phyloP scores from a whole-genome alignment of 1,140 invertebrate species.

The Trichogramma pretiosum region DNA sequence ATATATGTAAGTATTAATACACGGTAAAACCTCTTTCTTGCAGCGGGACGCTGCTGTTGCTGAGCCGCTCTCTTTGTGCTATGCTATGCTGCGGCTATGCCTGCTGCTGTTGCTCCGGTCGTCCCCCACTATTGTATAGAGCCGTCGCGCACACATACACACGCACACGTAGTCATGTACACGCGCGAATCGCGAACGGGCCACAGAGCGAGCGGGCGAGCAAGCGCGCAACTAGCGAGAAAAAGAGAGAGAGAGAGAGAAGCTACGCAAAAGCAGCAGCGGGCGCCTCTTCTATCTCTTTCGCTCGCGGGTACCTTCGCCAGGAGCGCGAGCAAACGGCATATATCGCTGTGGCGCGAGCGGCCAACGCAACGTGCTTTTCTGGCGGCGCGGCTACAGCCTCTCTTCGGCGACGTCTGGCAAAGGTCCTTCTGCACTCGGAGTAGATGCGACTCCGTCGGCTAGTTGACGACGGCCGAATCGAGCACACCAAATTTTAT shows the following conservation, averaged over 20 bases:
- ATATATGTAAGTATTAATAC: too few species aligned
- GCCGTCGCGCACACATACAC: slow-evolving; percentile 14
- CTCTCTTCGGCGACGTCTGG: too few species aligned
- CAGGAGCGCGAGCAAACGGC: slow-evolving; percentile 15
- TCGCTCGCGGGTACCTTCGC: slow-evolving; percentile 4
- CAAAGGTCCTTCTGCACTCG: too few species aligned
- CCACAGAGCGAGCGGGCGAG: not conserved
- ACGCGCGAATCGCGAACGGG: too few species aligned
- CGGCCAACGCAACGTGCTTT: too few species aligned
- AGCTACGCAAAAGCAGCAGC: slow-evolving; percentile 2
- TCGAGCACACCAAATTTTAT: not conserved
- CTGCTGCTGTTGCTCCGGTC: not conserved
- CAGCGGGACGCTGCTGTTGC: too few species aligned
- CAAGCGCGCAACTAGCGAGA: not conserved
- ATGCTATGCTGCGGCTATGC: not conserved
- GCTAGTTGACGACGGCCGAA: too few species aligned
- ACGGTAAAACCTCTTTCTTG: slow-evolving; percentile 7
- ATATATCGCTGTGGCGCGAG: slow-evolving; percentile 17
- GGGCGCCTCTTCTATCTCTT: slow-evolving; percentile 19
- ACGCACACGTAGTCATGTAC: slow-evolving; percentile 4
- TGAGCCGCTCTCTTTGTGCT: not conserved
- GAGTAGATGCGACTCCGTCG: too few species aligned
- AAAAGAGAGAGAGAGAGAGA: too few species aligned
- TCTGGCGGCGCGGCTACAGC: too few species aligned
- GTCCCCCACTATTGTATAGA: too few species aligned